Evolutionary conservation across 2,113 vertebrate species (phyloP).

Genomic region (Siniperca chuatsi): DNA sequence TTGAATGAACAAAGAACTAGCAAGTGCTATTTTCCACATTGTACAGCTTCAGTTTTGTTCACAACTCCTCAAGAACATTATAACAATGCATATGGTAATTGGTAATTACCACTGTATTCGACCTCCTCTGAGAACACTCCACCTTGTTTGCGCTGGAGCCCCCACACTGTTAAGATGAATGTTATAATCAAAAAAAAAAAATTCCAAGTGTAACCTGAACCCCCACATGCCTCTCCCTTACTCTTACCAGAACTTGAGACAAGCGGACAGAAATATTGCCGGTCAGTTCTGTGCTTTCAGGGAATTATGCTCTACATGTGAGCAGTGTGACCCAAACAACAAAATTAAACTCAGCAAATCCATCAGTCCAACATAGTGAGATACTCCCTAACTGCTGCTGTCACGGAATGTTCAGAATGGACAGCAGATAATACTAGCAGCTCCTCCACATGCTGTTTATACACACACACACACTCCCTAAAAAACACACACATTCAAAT

Average conservation of each 20-base stretch:
- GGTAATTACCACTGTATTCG: neutral
- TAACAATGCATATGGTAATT: neutral
- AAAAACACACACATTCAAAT: constrained; percentile 43
- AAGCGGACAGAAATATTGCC: constrained; percentile 17
- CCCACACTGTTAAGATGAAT: constrained; percentile 34
- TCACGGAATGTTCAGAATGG: constrained; percentile 77
- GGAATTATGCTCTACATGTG: constrained; percentile 21
- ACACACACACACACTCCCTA: constrained; percentile 33
- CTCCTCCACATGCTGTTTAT: constrained; percentile 66
- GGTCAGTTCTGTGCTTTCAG: constrained; percentile 34
- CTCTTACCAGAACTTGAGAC: constrained; percentile 14
- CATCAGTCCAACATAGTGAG: constrained; percentile 38
- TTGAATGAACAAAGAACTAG: neutral
- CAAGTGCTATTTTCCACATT: constrained; percentile 2
- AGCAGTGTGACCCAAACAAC: constrained; percentile 19
- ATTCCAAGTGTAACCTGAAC: constrained; percentile 16
- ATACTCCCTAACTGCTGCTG: constrained; percentile 64
- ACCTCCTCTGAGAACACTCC: constrained; percentile 9
- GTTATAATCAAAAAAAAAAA: constrained; percentile 12
- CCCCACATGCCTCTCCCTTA: constrained; percentile 14
- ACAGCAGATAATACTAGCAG: constrained; percentile 66
- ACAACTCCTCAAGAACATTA: neutral
- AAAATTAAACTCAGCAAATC: constrained; percentile 41
- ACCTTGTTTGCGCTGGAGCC: constrained; percentile 39
- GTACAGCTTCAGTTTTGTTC: neutral